Conservation (phyloP, 2,113 vertebrate species). For the Nycticryphes semicollaris region DNA sequence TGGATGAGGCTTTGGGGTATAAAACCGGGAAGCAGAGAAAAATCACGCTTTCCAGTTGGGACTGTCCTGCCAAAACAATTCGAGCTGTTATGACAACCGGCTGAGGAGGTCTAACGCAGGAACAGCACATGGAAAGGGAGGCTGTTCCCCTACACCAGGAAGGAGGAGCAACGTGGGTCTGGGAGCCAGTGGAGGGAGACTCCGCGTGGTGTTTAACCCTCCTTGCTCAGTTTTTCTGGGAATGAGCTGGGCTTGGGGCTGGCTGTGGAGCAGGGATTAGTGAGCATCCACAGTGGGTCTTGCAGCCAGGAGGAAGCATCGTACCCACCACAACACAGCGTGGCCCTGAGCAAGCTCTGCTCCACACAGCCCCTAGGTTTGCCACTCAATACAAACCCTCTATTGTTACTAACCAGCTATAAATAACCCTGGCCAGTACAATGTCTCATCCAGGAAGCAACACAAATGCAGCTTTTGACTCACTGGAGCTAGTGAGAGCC, state of each 20-base stretch:
- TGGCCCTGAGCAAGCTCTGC: background rate
- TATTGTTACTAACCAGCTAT: slow-evolving; percentile 42
- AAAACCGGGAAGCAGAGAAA: background rate
- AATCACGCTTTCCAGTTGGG: background rate
- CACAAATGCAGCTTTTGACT: slow-evolving; percentile 56
- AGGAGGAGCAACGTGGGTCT: background rate
- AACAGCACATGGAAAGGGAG: background rate
- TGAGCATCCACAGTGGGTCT: rapidly evolving
- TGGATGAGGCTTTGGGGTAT: background rate
- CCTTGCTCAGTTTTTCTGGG: background rate
- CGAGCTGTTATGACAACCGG: background rate
- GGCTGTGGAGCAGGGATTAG: background rate
- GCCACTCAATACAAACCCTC: slow-evolving; percentile 16
- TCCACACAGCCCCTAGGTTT: background rate
- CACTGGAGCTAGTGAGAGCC: slow-evolving; percentile 30
- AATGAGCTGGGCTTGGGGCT: background rate
- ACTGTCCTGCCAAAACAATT: background rate
- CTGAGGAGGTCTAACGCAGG: background rate
- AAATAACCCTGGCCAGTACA: slow-evolving; percentile 41
- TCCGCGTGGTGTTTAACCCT: background rate
- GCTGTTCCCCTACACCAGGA: background rate
- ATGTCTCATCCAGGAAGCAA: slow-evolving; percentile 64
- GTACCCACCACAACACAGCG: rapidly evolving
- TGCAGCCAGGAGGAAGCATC: background rate
- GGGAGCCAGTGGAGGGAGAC: background rate